These are phyloP conservation scores for Hirtodrosophila trivittata DNA, from an alignment of 2,888 invertebrate genomes.

Conservation along the genomic window DNA sequence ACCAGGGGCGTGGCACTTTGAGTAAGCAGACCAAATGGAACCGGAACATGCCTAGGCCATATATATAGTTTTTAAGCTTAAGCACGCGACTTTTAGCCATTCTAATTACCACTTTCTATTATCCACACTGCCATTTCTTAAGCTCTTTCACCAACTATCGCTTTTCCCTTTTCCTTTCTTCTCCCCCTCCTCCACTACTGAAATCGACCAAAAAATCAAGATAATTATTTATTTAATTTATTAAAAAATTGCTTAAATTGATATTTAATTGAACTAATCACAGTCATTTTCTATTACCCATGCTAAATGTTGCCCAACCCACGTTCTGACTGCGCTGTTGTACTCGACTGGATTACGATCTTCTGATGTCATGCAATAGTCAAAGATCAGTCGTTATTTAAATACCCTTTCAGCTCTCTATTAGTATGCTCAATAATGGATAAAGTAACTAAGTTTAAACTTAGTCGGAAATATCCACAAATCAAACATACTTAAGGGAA, in stretches of 20 bases:
- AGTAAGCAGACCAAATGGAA: constrained; percentile 69
- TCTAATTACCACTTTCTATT: constrained; percentile 36
- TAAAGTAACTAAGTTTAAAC: too few relatives aligned
- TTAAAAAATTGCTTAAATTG: constrained; percentile 77
- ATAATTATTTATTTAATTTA: constrained; percentile 82
- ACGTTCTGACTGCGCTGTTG: constrained; percentile 15
- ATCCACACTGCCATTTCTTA: constrained; percentile 16
- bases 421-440: too few relatives aligned
- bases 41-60: constrained; percentile 73
- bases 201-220: constrained; percentile 73
- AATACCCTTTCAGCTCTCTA: background rate
- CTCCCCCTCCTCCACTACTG: constrained; percentile 26
- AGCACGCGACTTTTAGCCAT: constrained; percentile 71
- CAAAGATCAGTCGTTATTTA: too few relatives aligned
- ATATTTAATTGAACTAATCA: constrained; percentile 39
- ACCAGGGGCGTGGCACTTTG: constrained; percentile 44
- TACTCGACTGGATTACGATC: constrained; percentile 12
- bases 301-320: constrained; percentile 2
- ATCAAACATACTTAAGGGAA: too few relatives aligned
- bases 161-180: constrained; percentile 20
- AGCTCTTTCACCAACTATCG: constrained; percentile 14
- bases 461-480: too few relatives aligned
- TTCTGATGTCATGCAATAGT: too few relatives aligned
- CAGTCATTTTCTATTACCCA: constrained; percentile 5
- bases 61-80: constrained; percentile 59